Base-by-base conservation (phyloP, 2,113 vertebrate species). In the Pomatostomus ruficeps region DNA sequence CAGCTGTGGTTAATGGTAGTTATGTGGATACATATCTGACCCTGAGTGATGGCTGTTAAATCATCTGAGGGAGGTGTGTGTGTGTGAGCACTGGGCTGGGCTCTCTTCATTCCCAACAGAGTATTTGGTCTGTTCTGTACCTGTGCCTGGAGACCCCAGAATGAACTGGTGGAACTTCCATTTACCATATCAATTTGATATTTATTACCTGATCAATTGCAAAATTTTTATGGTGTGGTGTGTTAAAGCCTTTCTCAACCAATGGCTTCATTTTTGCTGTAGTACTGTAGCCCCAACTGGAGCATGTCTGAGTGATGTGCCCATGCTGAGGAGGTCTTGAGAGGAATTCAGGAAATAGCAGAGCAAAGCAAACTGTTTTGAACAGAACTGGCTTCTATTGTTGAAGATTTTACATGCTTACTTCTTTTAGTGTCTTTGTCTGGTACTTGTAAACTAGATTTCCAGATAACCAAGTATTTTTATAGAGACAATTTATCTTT, bases 51-150 rank as follows among this genome's bases (percentile, higher is more conserved):
- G 20, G 55, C 2, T 45, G 40, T 61, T 83, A n/a, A 38, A 7
- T 59, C 16, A 15, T 17, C 35, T 45, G 12, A 54, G 40, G 49
- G 43, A 62, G 20, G 6, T 11, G 9, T 38, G 48, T 33, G n/a
- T n/a, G 13, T 3, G 2, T 28, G 68, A 80, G 25, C 68, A 31
- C 4, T 9, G 28, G 29, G 20, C 73, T 67, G 21, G 10, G 13
- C 46, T 83, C 36, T 46, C 33, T 8, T 2, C 28, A 6, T 38
- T 48, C 0, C 0, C n/a, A 40, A 2, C 1, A 20, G 42, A 33
- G 14, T 29, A 3, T 43, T n/a, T 82, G 35, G 13, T 33, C 28
- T 6, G 1, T 22, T 73, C 48, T 17, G 1, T 20, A 14, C n/a
- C 9, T 2, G 1, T 28, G 22, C 35, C 46, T 36, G 15, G 21